phyloP scores from a whole-genome alignment of 1,140 invertebrate species.

The Drosophila auraria region DNA sequence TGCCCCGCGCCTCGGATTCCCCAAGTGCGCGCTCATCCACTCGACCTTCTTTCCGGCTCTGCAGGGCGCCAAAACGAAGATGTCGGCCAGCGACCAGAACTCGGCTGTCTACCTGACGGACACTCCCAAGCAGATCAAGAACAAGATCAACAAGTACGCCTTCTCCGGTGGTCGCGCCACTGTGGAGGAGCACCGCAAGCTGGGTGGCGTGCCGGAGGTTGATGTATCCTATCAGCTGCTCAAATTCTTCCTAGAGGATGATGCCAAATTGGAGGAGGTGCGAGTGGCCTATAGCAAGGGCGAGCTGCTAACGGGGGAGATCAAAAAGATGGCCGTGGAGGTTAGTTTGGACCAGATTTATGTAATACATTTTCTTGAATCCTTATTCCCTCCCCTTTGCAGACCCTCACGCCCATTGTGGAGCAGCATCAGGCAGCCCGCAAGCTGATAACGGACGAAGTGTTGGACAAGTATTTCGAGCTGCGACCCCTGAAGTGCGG shows the following conservation, averaged over 20 bases:
- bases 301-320: slow-evolving; percentile 95
- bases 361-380: background rate
- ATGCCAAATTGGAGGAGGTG: slow-evolving; percentile 94
- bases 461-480: slow-evolving; percentile 93
- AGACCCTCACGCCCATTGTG: slow-evolving; percentile 89
- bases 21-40: slow-evolving; percentile 97
- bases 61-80: slow-evolving; percentile 98
- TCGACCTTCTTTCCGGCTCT: slow-evolving; percentile 98
- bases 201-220: slow-evolving; percentile 97
- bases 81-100: slow-evolving; percentile 98
- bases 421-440: slow-evolving; percentile 93
- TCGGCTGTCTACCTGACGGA: slow-evolving; percentile 98
- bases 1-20: slow-evolving; percentile 93
- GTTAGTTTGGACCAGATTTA: slow-evolving; percentile 35
- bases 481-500: slow-evolving; percentile 91
- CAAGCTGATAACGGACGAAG: slow-evolving; percentile 94
- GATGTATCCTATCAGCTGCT: slow-evolving; percentile 99
- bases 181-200: slow-evolving; percentile 95
- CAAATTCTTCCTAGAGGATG: slow-evolving; percentile 98
- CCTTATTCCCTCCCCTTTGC: background rate
- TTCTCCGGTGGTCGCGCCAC: slow-evolving; percentile 98
- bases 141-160: slow-evolving; percentile 99
- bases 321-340: slow-evolving; percentile 96
- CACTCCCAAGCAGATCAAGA: slow-evolving; percentile 98
- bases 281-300: slow-evolving; percentile 94